These are phyloP conservation scores for Myotis daubentonii DNA, from an alignment of 2,797 vertebrate species.

Conservation along the genomic window DNA sequence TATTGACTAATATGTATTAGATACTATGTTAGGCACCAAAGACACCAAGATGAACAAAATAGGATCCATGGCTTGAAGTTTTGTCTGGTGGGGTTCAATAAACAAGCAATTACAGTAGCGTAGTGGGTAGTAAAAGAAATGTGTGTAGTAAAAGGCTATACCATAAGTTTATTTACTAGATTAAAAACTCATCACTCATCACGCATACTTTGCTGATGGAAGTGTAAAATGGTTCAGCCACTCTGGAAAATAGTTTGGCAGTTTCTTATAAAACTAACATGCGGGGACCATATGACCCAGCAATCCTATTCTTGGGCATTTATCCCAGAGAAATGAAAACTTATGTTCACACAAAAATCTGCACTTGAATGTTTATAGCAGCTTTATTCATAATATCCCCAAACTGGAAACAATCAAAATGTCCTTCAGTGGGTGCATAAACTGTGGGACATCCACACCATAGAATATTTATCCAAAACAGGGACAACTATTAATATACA, in stretches of 20 bases:
- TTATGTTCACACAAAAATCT: slow-evolving; percentile 24
- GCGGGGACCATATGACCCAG: not conserved
- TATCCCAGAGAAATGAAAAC: slow-evolving; percentile 47
- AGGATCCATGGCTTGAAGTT: not conserved
- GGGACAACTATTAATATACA: not conserved
- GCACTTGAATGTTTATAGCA: not conserved
- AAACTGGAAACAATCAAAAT: slow-evolving; percentile 23
- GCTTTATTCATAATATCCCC: not conserved
- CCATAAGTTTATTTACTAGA: slow-evolving; percentile 21
- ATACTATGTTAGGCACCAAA: not conserved
- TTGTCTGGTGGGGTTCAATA: not conserved
- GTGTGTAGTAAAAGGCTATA: not conserved
- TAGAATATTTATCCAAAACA: not conserved
- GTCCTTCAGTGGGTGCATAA: not conserved
- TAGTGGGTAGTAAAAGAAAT: not conserved
- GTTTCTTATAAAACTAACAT: slow-evolving; percentile 40
- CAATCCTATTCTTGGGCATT: not conserved
- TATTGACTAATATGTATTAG: slow-evolving; percentile 14
- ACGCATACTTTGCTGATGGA: not conserved
- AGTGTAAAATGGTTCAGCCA: slow-evolving; percentile 1
- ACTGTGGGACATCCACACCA: not conserved
- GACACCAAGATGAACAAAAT: not conserved
- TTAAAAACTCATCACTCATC: not conserved
- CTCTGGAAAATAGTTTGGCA: not conserved
- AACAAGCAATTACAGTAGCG: not conserved